Base-by-base conservation (phyloP, 2,797 vertebrate species). In the Pangasius sanitwongsei region DNA sequence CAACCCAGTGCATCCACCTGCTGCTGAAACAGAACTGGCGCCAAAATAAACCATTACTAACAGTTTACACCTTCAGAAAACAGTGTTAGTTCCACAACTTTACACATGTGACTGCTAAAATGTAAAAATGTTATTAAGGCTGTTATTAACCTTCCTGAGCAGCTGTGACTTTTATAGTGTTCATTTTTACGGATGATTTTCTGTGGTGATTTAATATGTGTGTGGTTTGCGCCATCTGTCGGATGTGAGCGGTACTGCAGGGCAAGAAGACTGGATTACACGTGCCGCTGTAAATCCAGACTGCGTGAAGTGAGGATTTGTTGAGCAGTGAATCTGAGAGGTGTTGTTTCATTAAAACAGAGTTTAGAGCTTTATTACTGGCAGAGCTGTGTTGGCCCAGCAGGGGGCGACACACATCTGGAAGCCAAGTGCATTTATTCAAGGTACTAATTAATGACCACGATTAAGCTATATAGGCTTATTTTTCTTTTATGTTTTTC, bases 391-490 rank as follows among this genome's bases (percentile, higher is more conserved):
- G 6, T 72, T 88, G 70, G 25, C 9, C 83, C 74, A 80, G 8
- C 11, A 88, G 87, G 83, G 84, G 83, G 87, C 72, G 87, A 88
- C 81, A 85, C 7, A 77, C 23, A 25, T 67, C 82, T 55, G 50
- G 13, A 75, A 88, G 48, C 48, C 74, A 16, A 75, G 41, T 50
- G 74, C 25, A 9, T 72, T 41, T 23, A 41, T 72, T 72, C 67
- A 31, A 69, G 67, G 2, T 72, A 41, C 41, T 4, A 72, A 41
- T 41, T 41, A 41, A 72, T 72, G 34, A 37, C 31, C 69, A 70
- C 4, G 2, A 6, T 70, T 34, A 70, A 15, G 31, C 16, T 5
- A 15, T 70, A 5, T 18, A 70, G 15, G 31, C 15, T 63, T 28
- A 9, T 63, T 25, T 25, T 63, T 63, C 23, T 63, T 63, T 28